Base-by-base conservation (phyloP, 1,140 invertebrate species). In the Zaprionus tsacasi region DNA sequence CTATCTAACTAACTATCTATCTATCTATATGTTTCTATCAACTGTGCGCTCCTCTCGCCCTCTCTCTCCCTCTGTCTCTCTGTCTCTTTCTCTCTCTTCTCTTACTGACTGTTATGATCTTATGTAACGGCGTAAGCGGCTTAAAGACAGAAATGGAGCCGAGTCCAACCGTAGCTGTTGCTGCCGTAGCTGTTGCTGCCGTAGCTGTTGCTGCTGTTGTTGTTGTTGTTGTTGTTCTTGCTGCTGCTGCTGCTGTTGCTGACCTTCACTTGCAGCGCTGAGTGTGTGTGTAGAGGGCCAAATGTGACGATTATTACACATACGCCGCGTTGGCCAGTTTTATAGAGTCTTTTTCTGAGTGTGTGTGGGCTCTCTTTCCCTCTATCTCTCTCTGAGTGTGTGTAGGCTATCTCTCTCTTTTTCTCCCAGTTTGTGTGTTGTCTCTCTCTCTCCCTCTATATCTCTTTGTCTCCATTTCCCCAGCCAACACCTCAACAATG, bases 401-500 rank as follows among this genome's bases (percentile, higher is more conserved):
- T 48, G 15, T 10, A 11, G 3, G 7, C 10, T 15, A 1, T 30
- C 27, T 30, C 27, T 30, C 27, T 30, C 27, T 30, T 3, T 30
- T 3, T 3, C 27, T 30, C 4, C n/a, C 0, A n/a, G 38, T n/a
- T 1, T 50, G 45, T 25, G 1, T 50, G 45, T 21, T 10, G n/a
- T n/a, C 3, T 2, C 21, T 21, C 21, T 21, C 21, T 21, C 21
- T 21, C 21, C 21, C 21, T 21, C 21, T 21, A 1, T 27, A 38
- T 70, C 38, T 8, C 61, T 64, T 48, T 55, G 55, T 21, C 38
- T 69, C 38, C 21, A 61, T 74, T 74, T 74, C 71, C 65, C 56
- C 69, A 74, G 70, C 68, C 68, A 73, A 73, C 48, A 59, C 56
- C 61, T 57, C 56, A 69, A 69, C 65, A 69, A 74, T 57, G 65